Percentiles rank a stretch among this genome's conserved stretches.
These are phyloP conservation scores for Dorcus parallelipipedus DNA, from an alignment of 2,888 invertebrate genomes.

Conservation along the genomic window DNA sequence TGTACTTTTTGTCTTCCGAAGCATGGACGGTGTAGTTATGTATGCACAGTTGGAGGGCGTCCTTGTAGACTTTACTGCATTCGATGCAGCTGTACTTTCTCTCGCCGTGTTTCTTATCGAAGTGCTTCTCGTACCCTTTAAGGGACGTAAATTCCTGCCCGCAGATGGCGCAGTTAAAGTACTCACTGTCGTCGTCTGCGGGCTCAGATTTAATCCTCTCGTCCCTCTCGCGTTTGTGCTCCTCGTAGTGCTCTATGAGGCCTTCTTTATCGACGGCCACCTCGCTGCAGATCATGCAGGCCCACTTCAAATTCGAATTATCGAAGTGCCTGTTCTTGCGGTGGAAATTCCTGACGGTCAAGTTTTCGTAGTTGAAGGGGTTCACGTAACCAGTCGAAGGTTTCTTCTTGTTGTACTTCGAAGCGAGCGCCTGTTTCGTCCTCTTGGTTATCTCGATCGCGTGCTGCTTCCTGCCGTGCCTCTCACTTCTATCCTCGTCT, in stretches of 20 bases:
- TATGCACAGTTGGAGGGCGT: conserved; percentile 25
- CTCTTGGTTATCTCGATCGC: neutral
- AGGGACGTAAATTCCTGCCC: conserved; percentile 33
- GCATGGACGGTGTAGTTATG: conserved; percentile 26
- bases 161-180: conserved; percentile 32
- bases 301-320: conserved; percentile 21
- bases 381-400: conserved; percentile 21
- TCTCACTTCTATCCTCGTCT: neutral
- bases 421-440: neutral
- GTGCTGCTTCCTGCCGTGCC: neutral
- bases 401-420: neutral
- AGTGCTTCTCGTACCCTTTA: conserved; percentile 36
- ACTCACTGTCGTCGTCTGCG: conserved; percentile 16
- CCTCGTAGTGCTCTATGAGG: conserved; percentile 28
- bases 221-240: conserved; percentile 25
- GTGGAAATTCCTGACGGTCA: conserved; percentile 3
- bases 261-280: conserved; percentile 20
- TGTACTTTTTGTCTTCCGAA: conserved; percentile 18
- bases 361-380: conserved; percentile 22
- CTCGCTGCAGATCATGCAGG: conserved; percentile 27
- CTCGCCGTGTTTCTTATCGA: conserved; percentile 48
- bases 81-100: conserved; percentile 58
- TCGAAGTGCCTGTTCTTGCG: conserved; percentile 9
- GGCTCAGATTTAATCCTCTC: conserved; percentile 4
- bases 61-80: conserved; percentile 53